Percentiles rank a stretch among this genome's conserved stretches.
Conservation (phyloP, 1,140 invertebrate species). For the Tetranychus urticae region DNA sequence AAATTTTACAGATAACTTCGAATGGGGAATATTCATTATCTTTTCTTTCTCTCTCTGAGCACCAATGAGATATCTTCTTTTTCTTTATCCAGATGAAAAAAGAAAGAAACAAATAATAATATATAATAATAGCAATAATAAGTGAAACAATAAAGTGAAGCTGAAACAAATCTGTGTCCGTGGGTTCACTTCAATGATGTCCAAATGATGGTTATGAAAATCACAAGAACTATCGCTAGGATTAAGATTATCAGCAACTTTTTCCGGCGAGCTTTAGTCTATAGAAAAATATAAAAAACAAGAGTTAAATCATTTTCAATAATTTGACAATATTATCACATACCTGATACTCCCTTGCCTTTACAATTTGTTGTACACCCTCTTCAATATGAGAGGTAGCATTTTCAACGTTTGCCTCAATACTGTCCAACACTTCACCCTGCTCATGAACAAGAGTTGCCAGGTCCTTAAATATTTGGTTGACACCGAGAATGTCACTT, state of each 20-base stretch:
- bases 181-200: too few relatives aligned
- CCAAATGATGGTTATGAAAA: background rate
- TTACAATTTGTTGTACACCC: slow-evolving; percentile 48
- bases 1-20: too few relatives aligned
- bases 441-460: slow-evolving; percentile 89
- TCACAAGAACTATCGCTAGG: background rate
- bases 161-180: too few relatives aligned
- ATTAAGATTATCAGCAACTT: background rate
- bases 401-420: slow-evolving; percentile 80
- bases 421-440: slow-evolving; percentile 84
- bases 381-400: slow-evolving; percentile 62
- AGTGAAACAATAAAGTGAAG: too few relatives aligned
- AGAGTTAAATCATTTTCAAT: background rate
- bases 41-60: too few relatives aligned
- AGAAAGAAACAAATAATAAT: too few relatives aligned
- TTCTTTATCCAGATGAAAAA: too few relatives aligned
- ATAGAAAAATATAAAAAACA: background rate
- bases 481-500: slow-evolving; percentile 79
- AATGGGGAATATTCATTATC: too few relatives aligned
- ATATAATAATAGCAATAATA: too few relatives aligned
- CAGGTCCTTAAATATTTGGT: slow-evolving; percentile 94
- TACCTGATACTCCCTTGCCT: slow-evolving; percentile 56
- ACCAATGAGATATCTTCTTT: too few relatives aligned
- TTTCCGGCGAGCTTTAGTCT: slow-evolving; percentile 1
- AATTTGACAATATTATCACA: slow-evolving; percentile 11